Conservation (phyloP, 2,888 invertebrate species). For the Pomacea canaliculata region DNA sequence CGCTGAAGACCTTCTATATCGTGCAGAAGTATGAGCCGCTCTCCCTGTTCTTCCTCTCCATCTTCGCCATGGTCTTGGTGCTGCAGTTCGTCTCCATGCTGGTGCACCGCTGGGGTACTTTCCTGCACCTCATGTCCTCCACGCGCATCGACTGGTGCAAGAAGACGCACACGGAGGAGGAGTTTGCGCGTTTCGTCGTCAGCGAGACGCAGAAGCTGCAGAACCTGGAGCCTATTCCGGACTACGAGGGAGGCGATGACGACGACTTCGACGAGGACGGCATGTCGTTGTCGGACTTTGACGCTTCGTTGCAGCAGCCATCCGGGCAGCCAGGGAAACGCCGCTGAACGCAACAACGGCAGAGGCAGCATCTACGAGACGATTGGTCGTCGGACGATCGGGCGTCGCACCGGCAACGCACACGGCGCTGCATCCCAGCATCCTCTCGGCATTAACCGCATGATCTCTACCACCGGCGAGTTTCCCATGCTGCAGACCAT, state of each 20-base stretch:
- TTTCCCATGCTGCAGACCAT: constrained; percentile 56
- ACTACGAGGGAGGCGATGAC: constrained; percentile 49
- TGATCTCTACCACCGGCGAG: constrained; percentile 38
- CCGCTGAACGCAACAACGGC: not conserved
- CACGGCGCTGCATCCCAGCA: constrained; percentile 7
- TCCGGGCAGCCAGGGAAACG: constrained; percentile 1
- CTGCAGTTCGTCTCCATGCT: constrained; percentile 61
- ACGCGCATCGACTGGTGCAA: constrained; percentile 60
- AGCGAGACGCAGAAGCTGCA: constrained; percentile 57
- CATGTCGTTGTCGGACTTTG: constrained; percentile 20
- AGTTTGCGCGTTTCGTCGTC: constrained; percentile 59
- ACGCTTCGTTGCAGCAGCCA: constrained; percentile 15
- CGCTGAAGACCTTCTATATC: constrained; percentile 78
- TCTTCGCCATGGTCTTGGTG: constrained; percentile 57
- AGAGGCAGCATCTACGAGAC: constrained; percentile 22
- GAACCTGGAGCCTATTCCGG: constrained; percentile 55
- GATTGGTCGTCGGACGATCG: not conserved
- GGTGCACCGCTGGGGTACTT: constrained; percentile 62
- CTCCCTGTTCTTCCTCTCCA: constrained; percentile 54
- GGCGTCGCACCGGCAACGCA: not conserved
- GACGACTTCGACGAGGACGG: constrained; percentile 32
- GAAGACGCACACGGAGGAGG: constrained; percentile 56
- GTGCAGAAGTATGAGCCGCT: constrained; percentile 59
- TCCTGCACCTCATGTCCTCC: constrained; percentile 62
- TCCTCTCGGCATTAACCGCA: constrained; percentile 36